Evolutionary conservation across 2,797 vertebrate genomes (phyloP).

Genomic region (Cephalopachus bancanus): DNA sequence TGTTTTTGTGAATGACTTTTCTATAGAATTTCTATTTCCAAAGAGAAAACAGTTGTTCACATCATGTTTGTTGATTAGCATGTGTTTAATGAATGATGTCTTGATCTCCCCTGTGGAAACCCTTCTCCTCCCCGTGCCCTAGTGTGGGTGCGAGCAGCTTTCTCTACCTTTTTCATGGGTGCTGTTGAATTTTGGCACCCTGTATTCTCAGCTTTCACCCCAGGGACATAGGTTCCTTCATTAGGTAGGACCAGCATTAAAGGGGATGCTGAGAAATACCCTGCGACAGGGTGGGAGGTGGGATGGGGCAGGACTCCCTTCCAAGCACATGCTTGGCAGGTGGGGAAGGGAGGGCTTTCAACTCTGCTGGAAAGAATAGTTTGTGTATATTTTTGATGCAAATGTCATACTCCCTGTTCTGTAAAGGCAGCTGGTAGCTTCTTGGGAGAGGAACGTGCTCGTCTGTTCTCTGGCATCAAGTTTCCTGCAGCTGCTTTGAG

Average conservation of each 20-base stretch:
- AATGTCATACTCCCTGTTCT: conserved; percentile 20
- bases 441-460: conserved; percentile 64
- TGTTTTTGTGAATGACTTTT: conserved; percentile 65
- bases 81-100: neutral
- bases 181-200: neutral
- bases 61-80: neutral
- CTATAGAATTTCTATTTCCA: conserved; percentile 58
- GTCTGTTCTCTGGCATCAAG: conserved; percentile 71
- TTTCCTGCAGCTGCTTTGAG: conserved; percentile 81
- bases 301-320: neutral
- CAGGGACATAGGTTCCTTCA: neutral
- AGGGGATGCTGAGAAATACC: neutral
- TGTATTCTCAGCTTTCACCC: neutral
- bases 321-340: neutral
- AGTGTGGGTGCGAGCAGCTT: neutral
- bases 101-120: neutral
- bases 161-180: neutral
- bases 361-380: conserved; percentile 36
- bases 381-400: conserved; percentile 58
- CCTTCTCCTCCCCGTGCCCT: neutral
- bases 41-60: neutral
- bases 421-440: conserved; percentile 77
- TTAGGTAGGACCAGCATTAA: neutral
- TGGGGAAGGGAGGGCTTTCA: neutral
- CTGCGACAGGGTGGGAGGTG: neutral